These are phyloP conservation scores for Gambusia holbrooki DNA, from an alignment of 2,113 vertebrate genomes.

Conservation along the genomic window DNA sequence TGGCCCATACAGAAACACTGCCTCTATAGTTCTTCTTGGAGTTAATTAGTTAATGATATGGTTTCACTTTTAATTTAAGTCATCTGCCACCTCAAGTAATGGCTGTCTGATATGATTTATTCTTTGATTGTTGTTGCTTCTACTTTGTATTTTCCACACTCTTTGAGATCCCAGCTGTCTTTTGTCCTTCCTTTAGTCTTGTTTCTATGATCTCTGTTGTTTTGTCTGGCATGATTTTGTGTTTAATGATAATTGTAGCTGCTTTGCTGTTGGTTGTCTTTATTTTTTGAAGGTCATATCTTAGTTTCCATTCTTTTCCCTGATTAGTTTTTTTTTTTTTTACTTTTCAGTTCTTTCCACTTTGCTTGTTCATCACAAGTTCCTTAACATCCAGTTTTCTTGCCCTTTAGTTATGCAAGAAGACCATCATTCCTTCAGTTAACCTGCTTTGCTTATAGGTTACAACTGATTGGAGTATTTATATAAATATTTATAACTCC, in stretches of 20 bases:
- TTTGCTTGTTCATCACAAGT: too few relatives aligned
- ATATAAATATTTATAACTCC: too few relatives aligned
- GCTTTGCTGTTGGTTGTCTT: background rate
- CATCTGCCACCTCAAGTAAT: background rate
- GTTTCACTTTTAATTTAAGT: conserved; percentile 1
- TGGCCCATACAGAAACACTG: background rate
- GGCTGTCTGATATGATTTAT: conserved; percentile 2
- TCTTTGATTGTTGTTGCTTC: background rate
- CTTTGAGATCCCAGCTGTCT: background rate
- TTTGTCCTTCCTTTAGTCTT: background rate
- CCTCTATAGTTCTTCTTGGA: background rate
- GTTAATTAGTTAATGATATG: conserved; percentile 7
- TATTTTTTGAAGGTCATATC: background rate
- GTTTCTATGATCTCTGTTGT: background rate
- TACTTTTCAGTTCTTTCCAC: too few relatives aligned
- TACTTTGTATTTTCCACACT: background rate
- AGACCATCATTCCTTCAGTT: too few relatives aligned
- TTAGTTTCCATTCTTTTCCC: too few relatives aligned
- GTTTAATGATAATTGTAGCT: background rate
- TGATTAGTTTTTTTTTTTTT: too few relatives aligned
- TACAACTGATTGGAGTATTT: too few relatives aligned
- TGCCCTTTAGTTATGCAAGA: too few relatives aligned
- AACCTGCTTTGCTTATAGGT: too few relatives aligned
- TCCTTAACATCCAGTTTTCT: too few relatives aligned
- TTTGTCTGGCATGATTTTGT: background rate